Conservation (phyloP, 2,113 vertebrate species). For the Rhinopomastus cyanomelas region DNA sequence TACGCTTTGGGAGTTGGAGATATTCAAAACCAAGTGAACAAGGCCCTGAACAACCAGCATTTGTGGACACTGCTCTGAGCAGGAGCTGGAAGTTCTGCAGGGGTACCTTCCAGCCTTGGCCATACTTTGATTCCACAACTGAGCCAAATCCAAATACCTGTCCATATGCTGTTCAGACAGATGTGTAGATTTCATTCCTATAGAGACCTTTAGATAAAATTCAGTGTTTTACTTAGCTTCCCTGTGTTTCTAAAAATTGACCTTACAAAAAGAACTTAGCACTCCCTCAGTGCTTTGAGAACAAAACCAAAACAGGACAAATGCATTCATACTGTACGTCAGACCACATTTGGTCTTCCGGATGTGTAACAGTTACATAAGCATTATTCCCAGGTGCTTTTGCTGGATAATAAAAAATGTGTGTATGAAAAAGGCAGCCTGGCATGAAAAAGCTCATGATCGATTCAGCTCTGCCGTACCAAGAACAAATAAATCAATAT, state of each 20-base stretch:
- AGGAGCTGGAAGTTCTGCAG: background rate
- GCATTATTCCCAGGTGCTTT: background rate
- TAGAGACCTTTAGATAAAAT: background rate
- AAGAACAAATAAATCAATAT: constrained; percentile 49
- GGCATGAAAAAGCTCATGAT: background rate
- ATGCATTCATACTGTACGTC: background rate
- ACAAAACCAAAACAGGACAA: background rate
- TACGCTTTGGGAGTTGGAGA: background rate
- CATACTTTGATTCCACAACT: background rate
- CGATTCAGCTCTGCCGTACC: constrained; percentile 8
- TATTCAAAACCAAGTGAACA: background rate
- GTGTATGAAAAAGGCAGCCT: background rate
- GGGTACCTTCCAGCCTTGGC: background rate
- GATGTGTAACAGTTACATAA: background rate
- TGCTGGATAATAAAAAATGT: background rate
- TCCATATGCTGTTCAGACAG: background rate
- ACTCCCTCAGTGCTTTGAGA: background rate
- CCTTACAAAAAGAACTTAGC: background rate
- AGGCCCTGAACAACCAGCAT: background rate
- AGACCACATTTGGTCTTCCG: background rate
- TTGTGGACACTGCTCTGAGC: background rate
- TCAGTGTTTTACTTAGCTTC: background rate
- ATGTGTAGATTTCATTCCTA: background rate
- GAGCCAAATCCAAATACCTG: background rate
- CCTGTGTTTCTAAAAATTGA: background rate